Conservation (phyloP, 2,888 invertebrate species). For the Salticus scenicus region DNA sequence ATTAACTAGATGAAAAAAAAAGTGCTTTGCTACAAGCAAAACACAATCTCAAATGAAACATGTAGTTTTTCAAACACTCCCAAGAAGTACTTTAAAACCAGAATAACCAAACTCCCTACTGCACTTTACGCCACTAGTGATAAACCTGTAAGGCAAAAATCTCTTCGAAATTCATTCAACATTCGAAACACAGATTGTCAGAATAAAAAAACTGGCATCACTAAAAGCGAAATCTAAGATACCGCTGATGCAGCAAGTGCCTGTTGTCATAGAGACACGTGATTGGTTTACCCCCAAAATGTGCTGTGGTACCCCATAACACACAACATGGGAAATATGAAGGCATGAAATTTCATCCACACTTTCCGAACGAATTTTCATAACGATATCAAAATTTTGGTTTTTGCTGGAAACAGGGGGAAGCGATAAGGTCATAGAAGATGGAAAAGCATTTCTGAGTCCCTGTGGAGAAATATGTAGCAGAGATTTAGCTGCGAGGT, state of each 20-base stretch:
- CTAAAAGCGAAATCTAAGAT: conserved; percentile 28
- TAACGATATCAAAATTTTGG: conserved; percentile 8
- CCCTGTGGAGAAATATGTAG: background rate
- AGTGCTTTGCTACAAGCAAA: too few relatives aligned
- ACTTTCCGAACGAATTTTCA: conserved; percentile 24
- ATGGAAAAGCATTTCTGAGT: background rate
- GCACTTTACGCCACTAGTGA: background rate
- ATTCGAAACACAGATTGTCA: background rate
- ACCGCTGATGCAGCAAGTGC: conserved; percentile 62
- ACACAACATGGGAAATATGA: conserved; percentile 18
- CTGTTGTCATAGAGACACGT: conserved; percentile 52
- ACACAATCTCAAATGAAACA: too few relatives aligned
- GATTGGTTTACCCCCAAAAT: conserved; percentile 54
- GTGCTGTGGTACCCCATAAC: conserved; percentile 43
- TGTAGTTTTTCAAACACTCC: too few relatives aligned
- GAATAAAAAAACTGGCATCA: background rate
- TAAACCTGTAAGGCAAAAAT: background rate
- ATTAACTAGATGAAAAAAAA: too few relatives aligned
- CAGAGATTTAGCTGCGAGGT: background rate
- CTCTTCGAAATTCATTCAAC: background rate
- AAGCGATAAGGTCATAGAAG: background rate
- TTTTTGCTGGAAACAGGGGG: background rate
- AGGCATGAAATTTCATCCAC: conserved; percentile 20
- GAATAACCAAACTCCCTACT: too few relatives aligned
- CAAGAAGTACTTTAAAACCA: too few relatives aligned